These are phyloP conservation scores for Pollachius pollachius DNA, from an alignment of 2,113 vertebrate genomes.

Conservation along the genomic window DNA sequence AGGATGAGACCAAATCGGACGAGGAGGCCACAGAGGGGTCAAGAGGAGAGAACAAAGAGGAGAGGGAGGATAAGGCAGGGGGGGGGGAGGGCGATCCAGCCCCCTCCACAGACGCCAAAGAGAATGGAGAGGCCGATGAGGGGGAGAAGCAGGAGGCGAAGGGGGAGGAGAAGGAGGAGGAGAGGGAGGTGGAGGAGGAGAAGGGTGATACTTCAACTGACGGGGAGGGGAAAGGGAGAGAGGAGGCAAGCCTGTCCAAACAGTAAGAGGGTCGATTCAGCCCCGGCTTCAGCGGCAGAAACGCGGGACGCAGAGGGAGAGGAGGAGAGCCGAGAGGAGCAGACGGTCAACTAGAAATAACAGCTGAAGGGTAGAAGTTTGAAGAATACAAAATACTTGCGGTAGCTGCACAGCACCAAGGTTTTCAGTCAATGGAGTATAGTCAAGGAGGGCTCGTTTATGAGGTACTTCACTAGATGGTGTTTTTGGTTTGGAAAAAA, in stretches of 20 bases:
- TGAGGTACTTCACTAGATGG: too few relatives aligned
- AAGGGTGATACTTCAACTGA: too few relatives aligned
- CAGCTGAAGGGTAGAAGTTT: too few relatives aligned
- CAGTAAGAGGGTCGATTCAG: not conserved
- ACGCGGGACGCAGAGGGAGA: not conserved
- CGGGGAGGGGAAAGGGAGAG: not conserved
- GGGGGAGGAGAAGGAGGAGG: not conserved
- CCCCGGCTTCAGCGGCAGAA: not conserved
- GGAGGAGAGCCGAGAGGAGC: not conserved
- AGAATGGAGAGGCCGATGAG: conserved; percentile 37
- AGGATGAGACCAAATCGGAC: conserved; percentile 22
- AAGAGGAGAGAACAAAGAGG: conserved; percentile 31
- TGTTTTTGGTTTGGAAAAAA: too few relatives aligned
- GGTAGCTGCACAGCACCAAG: too few relatives aligned
- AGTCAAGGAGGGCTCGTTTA: too few relatives aligned
- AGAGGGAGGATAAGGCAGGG: conserved; percentile 42
- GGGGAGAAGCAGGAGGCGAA: conserved; percentile 6
- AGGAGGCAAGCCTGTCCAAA: not conserved
- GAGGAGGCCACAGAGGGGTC: conserved; percentile 16
- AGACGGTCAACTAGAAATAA: too few relatives aligned
- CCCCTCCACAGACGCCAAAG: not conserved
- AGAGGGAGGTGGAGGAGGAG: conserved; percentile 37
- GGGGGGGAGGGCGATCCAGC: conserved; percentile 32
- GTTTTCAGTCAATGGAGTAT: too few relatives aligned
- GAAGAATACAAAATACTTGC: too few relatives aligned